A percentile compares a stretch with the other conserved stretches of the same genome.
phyloP scores from a whole-genome alignment of 2,888 invertebrate genomes.

The Xanthostigma xanthostigma region DNA sequence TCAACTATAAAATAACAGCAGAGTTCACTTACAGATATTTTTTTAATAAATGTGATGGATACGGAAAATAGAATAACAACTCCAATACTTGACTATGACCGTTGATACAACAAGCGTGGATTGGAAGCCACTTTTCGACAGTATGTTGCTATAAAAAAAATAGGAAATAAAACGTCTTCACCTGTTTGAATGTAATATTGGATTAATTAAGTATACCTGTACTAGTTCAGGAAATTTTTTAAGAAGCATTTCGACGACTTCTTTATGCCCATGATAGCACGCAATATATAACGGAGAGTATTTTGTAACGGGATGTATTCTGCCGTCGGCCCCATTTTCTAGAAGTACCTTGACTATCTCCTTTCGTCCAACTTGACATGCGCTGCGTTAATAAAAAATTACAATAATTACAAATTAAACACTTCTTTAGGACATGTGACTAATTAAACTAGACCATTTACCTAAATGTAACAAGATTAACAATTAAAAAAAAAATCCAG shows the following conservation, averaged over 20 bases:
- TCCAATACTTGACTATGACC: constrained; percentile 68
- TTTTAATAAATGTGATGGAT: constrained; percentile 54
- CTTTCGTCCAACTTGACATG: constrained; percentile 71
- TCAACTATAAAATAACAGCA: too few relatives aligned
- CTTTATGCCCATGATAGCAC: constrained; percentile 68
- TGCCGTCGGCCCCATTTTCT: constrained; percentile 72
- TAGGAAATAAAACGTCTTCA: constrained; percentile 4
- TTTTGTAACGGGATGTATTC: constrained; percentile 78
- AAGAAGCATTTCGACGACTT: constrained; percentile 60
- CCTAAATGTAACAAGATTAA: too few relatives aligned
- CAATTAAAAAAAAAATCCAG: too few relatives aligned
- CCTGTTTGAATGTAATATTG: neutral
- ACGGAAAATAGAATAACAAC: constrained; percentile 63
- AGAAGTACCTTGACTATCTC: constrained; percentile 64
- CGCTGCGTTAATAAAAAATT: constrained; percentile 34
- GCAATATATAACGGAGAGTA: constrained; percentile 89
- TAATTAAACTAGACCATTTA: too few relatives aligned
- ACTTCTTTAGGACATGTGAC: neutral
- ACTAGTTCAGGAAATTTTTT: constrained; percentile 73
- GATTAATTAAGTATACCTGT: constrained; percentile 32
- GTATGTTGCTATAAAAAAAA: constrained; percentile 51
- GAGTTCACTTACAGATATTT: constrained; percentile 34
- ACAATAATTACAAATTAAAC: constrained; percentile 3
- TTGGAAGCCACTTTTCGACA: constrained; percentile 81
- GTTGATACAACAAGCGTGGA: constrained; percentile 85